phyloP scores from a whole-genome alignment of 1,140 invertebrate genomes.

The Penaeus japonicus region DNA sequence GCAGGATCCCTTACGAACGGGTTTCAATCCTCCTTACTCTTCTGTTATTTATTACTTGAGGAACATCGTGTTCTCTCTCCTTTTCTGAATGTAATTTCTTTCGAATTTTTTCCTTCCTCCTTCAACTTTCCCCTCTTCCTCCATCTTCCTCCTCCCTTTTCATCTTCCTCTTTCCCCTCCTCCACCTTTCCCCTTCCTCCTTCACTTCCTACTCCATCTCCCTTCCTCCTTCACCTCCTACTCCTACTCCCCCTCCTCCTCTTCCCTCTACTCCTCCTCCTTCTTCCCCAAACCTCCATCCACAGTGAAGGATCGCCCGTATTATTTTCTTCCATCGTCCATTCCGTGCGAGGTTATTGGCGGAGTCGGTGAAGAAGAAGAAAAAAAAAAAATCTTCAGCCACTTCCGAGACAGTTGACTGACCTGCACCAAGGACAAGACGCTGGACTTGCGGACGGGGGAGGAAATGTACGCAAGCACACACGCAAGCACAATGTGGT shows the following conservation, averaged over 20 bases:
- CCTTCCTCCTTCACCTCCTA: neutral
- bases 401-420: too few relatives aligned
- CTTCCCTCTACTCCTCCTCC: neutral
- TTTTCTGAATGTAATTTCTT: too few relatives aligned
- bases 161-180: neutral
- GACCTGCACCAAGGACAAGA: neutral
- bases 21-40: too few relatives aligned
- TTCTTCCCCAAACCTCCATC: neutral
- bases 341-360: too few relatives aligned
- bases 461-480: neutral
- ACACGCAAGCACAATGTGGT: too few relatives aligned
- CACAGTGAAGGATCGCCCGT: too few relatives aligned
- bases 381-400: neutral
- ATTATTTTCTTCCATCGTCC: too few relatives aligned
- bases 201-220: neutral
- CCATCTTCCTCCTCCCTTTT: neutral
- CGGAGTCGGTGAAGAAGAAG: neutral
- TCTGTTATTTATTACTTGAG: too few relatives aligned
- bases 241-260: neutral
- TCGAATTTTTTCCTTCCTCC: neutral
- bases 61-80: too few relatives aligned
- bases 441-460: neutral
- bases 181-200: neutral
- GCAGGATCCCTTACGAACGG: too few relatives aligned
- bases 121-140: neutral